These are phyloP conservation scores for Distichodus sexfasciatus DNA, from an alignment of 2,797 vertebrate species.

Conservation along the genomic window DNA sequence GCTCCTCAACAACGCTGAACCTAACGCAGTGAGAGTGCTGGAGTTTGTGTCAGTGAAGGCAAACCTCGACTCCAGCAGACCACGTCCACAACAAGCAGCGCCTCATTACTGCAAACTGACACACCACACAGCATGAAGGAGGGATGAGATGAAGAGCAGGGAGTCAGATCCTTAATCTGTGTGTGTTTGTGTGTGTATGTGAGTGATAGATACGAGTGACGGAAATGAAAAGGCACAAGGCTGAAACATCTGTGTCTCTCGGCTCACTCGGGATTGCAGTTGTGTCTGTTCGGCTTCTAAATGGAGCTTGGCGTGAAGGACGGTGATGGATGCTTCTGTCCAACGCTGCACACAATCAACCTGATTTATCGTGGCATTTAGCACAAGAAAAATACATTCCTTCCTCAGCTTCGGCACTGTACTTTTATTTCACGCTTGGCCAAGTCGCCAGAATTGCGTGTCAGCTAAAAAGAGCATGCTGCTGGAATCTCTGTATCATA, in stretches of 20 bases:
- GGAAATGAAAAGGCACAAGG: slow-evolving; percentile 23
- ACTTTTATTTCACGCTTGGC: slow-evolving; percentile 3
- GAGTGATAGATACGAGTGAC: slow-evolving; percentile 10
- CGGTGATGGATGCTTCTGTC: background rate
- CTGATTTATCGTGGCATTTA: slow-evolving; percentile 26
- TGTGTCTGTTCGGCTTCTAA: background rate
- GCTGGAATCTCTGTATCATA: too few species aligned
- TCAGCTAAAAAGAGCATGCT: background rate
- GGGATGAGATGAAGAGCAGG: slow-evolving; percentile 6
- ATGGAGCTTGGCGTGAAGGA: background rate
- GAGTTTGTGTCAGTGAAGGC: slow-evolving; percentile 11
- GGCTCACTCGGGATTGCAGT: background rate
- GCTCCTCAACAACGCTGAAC: too few species aligned
- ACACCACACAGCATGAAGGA: slow-evolving; percentile 21
- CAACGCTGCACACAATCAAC: background rate
- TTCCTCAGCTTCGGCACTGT: background rate
- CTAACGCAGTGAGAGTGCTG: slow-evolving; percentile 12
- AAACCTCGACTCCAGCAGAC: slow-evolving; percentile 24
- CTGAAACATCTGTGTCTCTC: slow-evolving; percentile 3
- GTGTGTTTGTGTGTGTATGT: slow-evolving; percentile 4
- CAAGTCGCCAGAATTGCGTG: background rate
- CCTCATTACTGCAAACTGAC: slow-evolving; percentile 42
- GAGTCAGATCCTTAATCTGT: slow-evolving; percentile 6
- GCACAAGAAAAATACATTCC: background rate
- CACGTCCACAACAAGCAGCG: slow-evolving; percentile 31